phyloP scores from a whole-genome alignment of 1,140 invertebrate species.

The Anagrus nilaparvatae region DNA sequence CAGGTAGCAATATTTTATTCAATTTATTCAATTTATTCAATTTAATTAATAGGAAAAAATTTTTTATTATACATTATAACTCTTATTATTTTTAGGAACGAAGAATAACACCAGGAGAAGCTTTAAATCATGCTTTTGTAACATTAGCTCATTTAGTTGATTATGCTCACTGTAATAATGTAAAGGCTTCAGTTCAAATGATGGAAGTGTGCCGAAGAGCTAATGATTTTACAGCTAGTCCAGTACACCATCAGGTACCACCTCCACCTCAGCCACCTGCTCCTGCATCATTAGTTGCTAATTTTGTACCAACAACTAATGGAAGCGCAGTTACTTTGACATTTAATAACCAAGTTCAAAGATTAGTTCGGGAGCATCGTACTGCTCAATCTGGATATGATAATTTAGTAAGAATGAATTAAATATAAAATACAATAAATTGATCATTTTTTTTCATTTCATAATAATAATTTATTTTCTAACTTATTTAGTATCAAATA shows the following conservation, averaged over 20 bases:
- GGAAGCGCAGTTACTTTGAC: conserved; percentile 75
- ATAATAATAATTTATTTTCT: background rate
- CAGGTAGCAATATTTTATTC: conserved; percentile 62
- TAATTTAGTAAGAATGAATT: conserved; percentile 42
- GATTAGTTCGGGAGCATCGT: conserved; percentile 50
- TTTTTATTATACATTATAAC: background rate
- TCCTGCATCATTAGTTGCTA: conserved; percentile 47
- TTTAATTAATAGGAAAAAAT: background rate
- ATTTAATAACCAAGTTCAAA: conserved; percentile 74
- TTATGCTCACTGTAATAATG: conserved; percentile 93
- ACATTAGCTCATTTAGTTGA: conserved; percentile 87
- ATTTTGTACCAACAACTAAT: conserved; percentile 65
- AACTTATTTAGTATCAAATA: conserved; percentile 65
- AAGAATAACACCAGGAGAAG: conserved; percentile 89
- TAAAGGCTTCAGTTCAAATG: conserved; percentile 91
- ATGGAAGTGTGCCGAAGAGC: conserved; percentile 78
- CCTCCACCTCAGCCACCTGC: conserved; percentile 53
- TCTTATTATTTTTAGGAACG: conserved; percentile 53
- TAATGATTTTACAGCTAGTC: conserved; percentile 49
- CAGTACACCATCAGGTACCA: conserved; percentile 45
- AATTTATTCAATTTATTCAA: conserved; percentile 13
- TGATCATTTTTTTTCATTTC: background rate
- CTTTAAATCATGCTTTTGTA: conserved; percentile 90
- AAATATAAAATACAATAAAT: background rate
- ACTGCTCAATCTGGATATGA: conserved; percentile 51